Evolutionary conservation across 2,888 invertebrate species (phyloP), one percentile per base, ranked within the genome.

Genomic region (Cactoblastis cactorum): DNA sequence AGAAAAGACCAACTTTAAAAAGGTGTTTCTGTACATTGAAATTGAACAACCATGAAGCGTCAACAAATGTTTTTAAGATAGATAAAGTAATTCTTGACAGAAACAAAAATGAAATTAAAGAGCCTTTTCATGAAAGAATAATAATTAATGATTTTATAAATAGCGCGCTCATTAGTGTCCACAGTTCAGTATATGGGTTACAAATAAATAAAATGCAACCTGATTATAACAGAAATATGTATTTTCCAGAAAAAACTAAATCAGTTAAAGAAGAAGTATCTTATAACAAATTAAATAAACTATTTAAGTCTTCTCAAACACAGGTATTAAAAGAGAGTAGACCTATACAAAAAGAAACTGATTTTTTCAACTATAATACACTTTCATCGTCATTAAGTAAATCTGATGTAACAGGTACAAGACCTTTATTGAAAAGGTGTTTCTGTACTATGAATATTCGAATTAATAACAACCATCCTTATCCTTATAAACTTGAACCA

Each of bases 1-100:
- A 28, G 9, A 57, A 54, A 15, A 53, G 54, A 15, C 62, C 62
- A 5, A 57, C 57, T 32, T 41, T 66, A 45, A 65, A 69, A 56
- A 59, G 73, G 54, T 74, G 78, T 63, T 75, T 72, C 48, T 71
- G 66, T 52, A 69, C 73, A 9, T 54, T 63, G 5, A 68, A 68
- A 46, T 58, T 73, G 24, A 62, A 63, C 37, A 67, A 64, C 52
- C 9, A 59, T 48, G 28, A 50, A 48, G 9, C 1, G 3, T 22
- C 37, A 38, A 46, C 49, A 35, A 38, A 45, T 19, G 12, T 28
- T 33, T 41, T 34, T 15, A 14, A 24, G 15, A 11, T 43, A 8
- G 11, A 22, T 43, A 17, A 24, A 11, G 15, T 43, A 14, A 43
- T 43, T 43, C 17, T 9, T 9, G 15, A 17, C 28, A 32, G 28